phyloP scores from a whole-genome alignment of 1,140 invertebrate genomes.

The Trachelipus rathkii region DNA sequence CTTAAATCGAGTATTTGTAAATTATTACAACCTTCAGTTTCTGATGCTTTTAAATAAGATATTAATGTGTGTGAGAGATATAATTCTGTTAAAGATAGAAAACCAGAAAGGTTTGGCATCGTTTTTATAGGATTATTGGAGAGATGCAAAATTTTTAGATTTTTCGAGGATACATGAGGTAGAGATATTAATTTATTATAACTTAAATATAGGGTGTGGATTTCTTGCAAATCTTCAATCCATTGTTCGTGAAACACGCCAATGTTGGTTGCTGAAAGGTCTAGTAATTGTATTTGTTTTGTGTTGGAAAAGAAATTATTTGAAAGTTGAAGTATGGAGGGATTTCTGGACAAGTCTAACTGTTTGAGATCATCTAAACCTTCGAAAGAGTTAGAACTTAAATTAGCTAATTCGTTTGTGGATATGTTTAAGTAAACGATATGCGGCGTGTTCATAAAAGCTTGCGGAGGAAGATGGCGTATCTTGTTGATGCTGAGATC shows the following conservation, averaged over 20 bases:
- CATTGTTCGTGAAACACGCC: not conserved
- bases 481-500: not conserved
- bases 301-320: not conserved
- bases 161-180: not conserved
- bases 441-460: not conserved
- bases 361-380: not conserved
- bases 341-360: not conserved
- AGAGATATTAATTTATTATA: constrained; percentile 57
- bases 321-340: not conserved
- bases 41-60: constrained; percentile 50
- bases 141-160: constrained; percentile 19
- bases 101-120: constrained; percentile 10
- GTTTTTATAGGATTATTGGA: constrained; percentile 49
- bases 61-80: constrained; percentile 12
- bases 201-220: constrained; percentile 62
- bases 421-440: not conserved
- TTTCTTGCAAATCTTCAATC: constrained; percentile 52
- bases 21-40: constrained; percentile 58
- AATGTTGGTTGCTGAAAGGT: not conserved
- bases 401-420: not conserved
- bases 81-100: constrained; percentile 22
- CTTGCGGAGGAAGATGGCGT: not conserved
- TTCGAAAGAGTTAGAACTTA: not conserved
- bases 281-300: not conserved
- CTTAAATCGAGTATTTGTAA: constrained; percentile 59